Evolutionary conservation across 1,140 invertebrate genomes (phyloP).

Genomic region (Procambarus clarkii): DNA sequence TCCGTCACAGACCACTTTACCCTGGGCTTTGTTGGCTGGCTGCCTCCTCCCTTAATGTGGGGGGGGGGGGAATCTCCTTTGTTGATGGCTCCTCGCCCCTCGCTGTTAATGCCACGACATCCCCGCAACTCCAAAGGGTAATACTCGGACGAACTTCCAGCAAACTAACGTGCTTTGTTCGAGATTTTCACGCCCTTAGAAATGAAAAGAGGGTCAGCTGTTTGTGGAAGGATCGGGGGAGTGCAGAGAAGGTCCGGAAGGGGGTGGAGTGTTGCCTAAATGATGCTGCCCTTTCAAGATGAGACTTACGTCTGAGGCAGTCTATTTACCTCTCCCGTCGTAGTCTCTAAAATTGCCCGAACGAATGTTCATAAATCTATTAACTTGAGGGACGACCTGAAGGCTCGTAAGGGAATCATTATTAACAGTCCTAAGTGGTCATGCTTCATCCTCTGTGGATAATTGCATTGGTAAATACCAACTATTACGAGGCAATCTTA

Average conservation of each 20-base stretch:
- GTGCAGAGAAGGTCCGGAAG: background rate
- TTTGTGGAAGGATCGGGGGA: background rate
- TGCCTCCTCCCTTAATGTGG: conserved; percentile 10
- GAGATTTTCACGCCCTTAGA: conserved; percentile 22
- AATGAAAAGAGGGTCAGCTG: conserved; percentile 16
- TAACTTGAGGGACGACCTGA: too few relatives aligned
- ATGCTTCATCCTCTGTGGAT: too few relatives aligned
- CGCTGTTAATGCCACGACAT: conserved; percentile 24
- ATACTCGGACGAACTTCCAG: conserved; percentile 17
- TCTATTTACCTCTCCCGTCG: too few relatives aligned
- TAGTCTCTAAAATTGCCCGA: too few relatives aligned
- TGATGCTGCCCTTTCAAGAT: too few relatives aligned
- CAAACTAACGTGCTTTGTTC: conserved; percentile 22
- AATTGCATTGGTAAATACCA: too few relatives aligned
- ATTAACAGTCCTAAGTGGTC: too few relatives aligned
- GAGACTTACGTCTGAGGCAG: too few relatives aligned
- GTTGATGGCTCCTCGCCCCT: conserved; percentile 3
- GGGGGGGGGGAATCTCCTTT: conserved; percentile 8
- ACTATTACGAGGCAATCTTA: too few relatives aligned
- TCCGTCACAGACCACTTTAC: background rate
- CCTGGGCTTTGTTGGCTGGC: conserved; percentile 1
- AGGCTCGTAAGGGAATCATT: too few relatives aligned
- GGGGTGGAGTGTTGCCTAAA: background rate
- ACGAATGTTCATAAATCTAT: too few relatives aligned
- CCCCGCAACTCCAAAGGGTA: background rate